Conservation (phyloP, 2,113 vertebrate species). For the Tylochromis polylepis region DNA sequence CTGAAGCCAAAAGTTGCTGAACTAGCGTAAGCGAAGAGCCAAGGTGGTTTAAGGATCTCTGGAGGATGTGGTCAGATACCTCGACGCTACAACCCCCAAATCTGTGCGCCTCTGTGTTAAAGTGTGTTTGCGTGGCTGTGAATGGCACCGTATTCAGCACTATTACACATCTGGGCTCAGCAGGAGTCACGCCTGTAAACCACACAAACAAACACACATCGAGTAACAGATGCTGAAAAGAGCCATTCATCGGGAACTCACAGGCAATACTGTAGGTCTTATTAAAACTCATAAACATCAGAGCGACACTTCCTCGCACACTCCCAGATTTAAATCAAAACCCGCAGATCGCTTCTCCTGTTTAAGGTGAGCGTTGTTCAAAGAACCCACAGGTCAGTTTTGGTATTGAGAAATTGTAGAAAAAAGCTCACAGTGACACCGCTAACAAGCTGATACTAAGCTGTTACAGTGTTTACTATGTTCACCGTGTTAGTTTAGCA, state of each 20-base stretch:
- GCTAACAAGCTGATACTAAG: neutral
- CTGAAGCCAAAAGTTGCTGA: slow-evolving; percentile 42
- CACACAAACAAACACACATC: slow-evolving; percentile 48
- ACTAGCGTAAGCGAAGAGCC: slow-evolving; percentile 16
- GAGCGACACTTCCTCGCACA: neutral
- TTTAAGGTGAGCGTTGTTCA: neutral
- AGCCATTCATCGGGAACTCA: slow-evolving; percentile 36
- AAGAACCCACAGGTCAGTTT: neutral
- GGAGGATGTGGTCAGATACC: slow-evolving; percentile 58
- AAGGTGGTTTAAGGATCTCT: slow-evolving; percentile 30
- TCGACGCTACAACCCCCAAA: slow-evolving; percentile 38
- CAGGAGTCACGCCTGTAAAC: slow-evolving; percentile 49
- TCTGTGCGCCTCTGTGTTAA: slow-evolving; percentile 15
- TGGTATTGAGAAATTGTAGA: neutral
- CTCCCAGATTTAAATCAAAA: neutral
- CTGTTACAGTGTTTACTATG: neutral
- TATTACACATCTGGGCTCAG: slow-evolving; percentile 52
- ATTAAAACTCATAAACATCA: neutral
- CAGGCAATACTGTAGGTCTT: slow-evolving; percentile 2
- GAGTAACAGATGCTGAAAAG: slow-evolving; percentile 35
- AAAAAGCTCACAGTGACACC: neutral
- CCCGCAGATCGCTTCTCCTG: neutral
- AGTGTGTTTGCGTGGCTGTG: slow-evolving; percentile 16
- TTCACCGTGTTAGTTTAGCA: neutral
- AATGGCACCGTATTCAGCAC: slow-evolving; percentile 42